Percentiles rank a stretch among this genome's conserved stretches.
Evolutionary conservation across 2,888 invertebrate genomes (phyloP).

Genomic region (Hoplodrina blanda): DNA sequence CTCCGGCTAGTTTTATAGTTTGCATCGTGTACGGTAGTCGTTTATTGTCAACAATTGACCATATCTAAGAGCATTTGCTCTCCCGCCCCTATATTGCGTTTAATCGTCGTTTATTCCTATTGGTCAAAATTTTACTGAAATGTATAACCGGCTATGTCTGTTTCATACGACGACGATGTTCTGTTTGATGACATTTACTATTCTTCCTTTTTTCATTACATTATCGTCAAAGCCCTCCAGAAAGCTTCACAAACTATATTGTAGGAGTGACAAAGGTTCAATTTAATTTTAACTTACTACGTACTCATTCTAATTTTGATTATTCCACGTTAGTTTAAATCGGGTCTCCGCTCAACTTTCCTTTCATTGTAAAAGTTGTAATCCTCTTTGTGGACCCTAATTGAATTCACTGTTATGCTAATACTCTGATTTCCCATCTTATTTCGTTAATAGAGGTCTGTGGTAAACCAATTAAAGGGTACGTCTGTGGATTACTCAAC

Average conservation of each 20-base stretch:
- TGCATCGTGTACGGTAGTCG: slow-evolving; percentile 80
- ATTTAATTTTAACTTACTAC: slow-evolving; percentile 84
- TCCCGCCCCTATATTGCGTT: slow-evolving; percentile 62
- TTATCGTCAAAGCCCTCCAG: slow-evolving; percentile 28
- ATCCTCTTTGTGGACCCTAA: slow-evolving; percentile 90
- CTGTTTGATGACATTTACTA: too few species aligned
- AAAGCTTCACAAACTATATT: slow-evolving; percentile 42
- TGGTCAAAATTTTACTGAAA: slow-evolving; percentile 46
- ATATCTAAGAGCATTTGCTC: slow-evolving; percentile 80
- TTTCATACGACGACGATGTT: background rate
- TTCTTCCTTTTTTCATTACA: background rate
- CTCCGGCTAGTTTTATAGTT: slow-evolving; percentile 77
- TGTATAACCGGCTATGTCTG: slow-evolving; percentile 8
- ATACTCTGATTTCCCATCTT: slow-evolving; percentile 91
- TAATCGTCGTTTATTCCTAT: slow-evolving; percentile 64
- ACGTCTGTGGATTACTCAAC: slow-evolving; percentile 88
- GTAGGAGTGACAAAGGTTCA: slow-evolving; percentile 65
- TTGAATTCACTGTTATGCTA: slow-evolving; percentile 91
- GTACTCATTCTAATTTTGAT: slow-evolving; percentile 87
- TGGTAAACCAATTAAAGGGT: slow-evolving; percentile 90
- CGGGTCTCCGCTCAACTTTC: slow-evolving; percentile 86
- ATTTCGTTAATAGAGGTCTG: slow-evolving; percentile 90
- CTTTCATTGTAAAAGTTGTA: slow-evolving; percentile 90
- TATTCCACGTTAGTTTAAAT: slow-evolving; percentile 87
- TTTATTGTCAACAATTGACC: slow-evolving; percentile 83